A percentile compares a stretch with the other conserved stretches of the same genome.
Conservation (phyloP, 2,888 invertebrate species). For the Mimas tiliae region DNA sequence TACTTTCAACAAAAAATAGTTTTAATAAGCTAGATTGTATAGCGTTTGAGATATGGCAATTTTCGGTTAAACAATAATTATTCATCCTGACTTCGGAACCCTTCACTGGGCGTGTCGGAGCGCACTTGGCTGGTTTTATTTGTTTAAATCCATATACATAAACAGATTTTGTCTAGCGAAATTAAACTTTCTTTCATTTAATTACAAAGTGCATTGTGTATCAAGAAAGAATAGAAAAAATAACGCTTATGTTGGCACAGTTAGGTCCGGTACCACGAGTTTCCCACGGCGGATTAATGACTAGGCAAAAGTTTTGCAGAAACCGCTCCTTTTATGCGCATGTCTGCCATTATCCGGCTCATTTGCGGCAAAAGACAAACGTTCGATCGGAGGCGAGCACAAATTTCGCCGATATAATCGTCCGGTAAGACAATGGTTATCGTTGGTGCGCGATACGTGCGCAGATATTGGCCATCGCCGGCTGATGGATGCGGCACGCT, state of each 20-base stretch:
- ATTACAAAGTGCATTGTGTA: conserved; percentile 30
- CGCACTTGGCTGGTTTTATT: too few relatives aligned
- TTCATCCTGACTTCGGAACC: too few relatives aligned
- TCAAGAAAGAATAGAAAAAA: conserved; percentile 39
- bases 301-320: conserved; percentile 74
- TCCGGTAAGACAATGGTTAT: conserved; percentile 78
- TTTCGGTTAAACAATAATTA: too few relatives aligned
- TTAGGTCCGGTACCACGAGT: conserved; percentile 26
- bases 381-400: conserved; percentile 74
- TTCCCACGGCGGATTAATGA: conserved; percentile 80
- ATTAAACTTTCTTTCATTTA: conserved; percentile 19
- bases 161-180: neutral
- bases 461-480: conserved; percentile 61
- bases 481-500: conserved; percentile 83
- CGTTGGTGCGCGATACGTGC: conserved; percentile 70
- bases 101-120: too few relatives aligned
- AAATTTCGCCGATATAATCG: conserved; percentile 82
- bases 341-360: conserved; percentile 73
- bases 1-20: too few relatives aligned
- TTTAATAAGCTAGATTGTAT: too few relatives aligned
- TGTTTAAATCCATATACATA: neutral
- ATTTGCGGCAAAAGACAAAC: conserved; percentile 83
- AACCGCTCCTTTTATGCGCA: conserved; percentile 73
- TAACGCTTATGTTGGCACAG: conserved; percentile 32
- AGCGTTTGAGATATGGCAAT: too few relatives aligned